A percentile compares a stretch with the other conserved stretches of the same genome.
Conservation (phyloP, 2,797 vertebrate species). For the Antrozous pallidus region DNA sequence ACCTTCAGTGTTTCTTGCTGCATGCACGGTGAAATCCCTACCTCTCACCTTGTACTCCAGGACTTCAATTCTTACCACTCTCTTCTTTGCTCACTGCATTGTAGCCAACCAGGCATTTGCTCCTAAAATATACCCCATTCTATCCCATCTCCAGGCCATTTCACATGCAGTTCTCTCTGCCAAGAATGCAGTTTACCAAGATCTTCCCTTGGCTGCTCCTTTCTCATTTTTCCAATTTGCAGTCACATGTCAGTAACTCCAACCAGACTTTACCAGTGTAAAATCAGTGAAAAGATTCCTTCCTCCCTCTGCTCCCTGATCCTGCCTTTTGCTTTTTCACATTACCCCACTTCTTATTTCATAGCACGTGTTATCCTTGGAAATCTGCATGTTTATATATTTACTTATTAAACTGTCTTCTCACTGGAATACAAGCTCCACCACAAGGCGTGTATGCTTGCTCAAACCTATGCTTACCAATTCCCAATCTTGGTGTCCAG, state of each 20-base stretch:
- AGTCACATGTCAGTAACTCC: rapidly evolving
- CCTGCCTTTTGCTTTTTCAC: background rate
- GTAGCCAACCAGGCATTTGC: background rate
- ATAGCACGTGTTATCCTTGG: background rate
- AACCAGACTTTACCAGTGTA: background rate
- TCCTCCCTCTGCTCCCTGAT: background rate
- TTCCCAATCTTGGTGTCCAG: background rate
- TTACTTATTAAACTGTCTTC: background rate
- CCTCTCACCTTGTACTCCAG: background rate
- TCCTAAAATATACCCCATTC: rapidly evolving
- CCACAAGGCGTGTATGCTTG: background rate
- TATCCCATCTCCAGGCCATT: background rate
- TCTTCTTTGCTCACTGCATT: background rate
- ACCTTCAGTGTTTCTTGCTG: background rate
- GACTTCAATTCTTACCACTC: background rate
- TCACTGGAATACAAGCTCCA: background rate
- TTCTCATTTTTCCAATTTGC: background rate
- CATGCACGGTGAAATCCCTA: background rate
- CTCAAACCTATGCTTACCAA: background rate
- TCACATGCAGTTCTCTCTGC: background rate
- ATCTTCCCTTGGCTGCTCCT: rapidly evolving
- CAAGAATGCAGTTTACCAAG: background rate
- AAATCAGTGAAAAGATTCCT: background rate
- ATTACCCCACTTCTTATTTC: background rate
- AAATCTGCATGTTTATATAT: background rate